A percentile compares a stretch with the other conserved stretches of the same genome.
phyloP scores from a whole-genome alignment of 2,888 invertebrate species.

The Melitaea athalia region DNA sequence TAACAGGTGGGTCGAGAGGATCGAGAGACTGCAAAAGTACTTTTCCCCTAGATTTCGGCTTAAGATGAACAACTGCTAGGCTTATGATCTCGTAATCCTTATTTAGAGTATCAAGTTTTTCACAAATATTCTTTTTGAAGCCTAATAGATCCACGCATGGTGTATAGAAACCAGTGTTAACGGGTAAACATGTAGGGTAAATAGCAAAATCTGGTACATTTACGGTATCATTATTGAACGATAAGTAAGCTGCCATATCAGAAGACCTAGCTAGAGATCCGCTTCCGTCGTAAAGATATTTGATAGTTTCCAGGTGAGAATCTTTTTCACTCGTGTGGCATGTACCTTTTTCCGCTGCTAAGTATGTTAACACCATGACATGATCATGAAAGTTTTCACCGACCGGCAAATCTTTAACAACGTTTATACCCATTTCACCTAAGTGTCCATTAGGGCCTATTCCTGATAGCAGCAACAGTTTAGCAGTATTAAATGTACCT shows the following conservation, averaged over 20 bases:
- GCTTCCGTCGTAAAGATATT: constrained; percentile 59
- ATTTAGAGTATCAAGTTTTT: constrained; percentile 49
- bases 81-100: constrained; percentile 55
- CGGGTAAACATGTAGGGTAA: constrained; percentile 60
- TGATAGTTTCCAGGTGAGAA: constrained; percentile 53
- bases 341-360: constrained; percentile 59
- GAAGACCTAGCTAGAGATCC: constrained; percentile 55
- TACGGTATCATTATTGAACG: constrained; percentile 42
- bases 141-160: constrained; percentile 53
- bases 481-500: constrained; percentile 67
- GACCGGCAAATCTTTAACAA: constrained; percentile 60
- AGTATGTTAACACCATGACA: constrained; percentile 58
- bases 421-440: constrained; percentile 49
- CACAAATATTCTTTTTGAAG: constrained; percentile 54
- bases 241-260: constrained; percentile 59
- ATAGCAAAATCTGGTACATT: constrained; percentile 64
- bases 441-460: constrained; percentile 61
- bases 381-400: constrained; percentile 70
- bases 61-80: constrained; percentile 61
- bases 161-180: constrained; percentile 45
- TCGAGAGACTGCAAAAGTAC: constrained; percentile 54
- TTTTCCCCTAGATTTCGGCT: constrained; percentile 64
- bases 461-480: constrained; percentile 65
- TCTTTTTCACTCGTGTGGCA: constrained; percentile 47
- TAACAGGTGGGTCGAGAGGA: constrained; percentile 56